Evolutionary conservation across 2,113 vertebrate genomes (phyloP), one percentile per base, ranked within the genome.

Genomic region (Amphiprion percula): DNA sequence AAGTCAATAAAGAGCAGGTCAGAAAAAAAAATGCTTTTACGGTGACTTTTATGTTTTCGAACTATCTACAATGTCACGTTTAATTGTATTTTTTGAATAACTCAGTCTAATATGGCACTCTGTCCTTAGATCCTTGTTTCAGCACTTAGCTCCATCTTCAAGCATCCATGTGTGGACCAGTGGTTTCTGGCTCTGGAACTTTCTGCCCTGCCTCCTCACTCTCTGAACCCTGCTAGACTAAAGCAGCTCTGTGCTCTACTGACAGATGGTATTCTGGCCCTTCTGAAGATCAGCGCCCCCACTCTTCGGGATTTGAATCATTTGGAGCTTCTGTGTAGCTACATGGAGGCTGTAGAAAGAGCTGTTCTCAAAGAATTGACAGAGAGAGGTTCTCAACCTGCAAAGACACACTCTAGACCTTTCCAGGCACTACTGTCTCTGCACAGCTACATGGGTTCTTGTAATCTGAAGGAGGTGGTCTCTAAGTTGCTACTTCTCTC

Each of bases 151-250:
- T 87, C 94, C 66, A 58, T 97, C 92, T 96, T 99, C 80, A 94
- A 92, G 47, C 96, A 99, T 59, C 96, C 97, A 1, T 94, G 89
- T 0, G 33, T 99, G 88, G 93, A 96, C 84, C 95, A 92, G 88
- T 99, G 98, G 97, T 99, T 96, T 87, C 92, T 99, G 89, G 96
- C 97, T 66, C 67, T 96, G 92, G 96, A 99, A 55, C 89, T 85
- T 44, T 88, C 81, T 71, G 84, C 90, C 4, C 30, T 96, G 4
- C 97, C 97, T 1, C 88, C 93, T 0, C 95, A 97, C 66, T 84
- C 67, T 5, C 94, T 99, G 77, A 96, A 95, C 77, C 96, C 96
- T 0, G 47, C 96, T 58, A 86, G 89, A 0, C 93, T 96, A 28
- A 97, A 96, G 83, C 91, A 90, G 0, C 87, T 99, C 19, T 95